A percentile compares a stretch with the other conserved stretches of the same genome.
Evolutionary conservation across 1,140 invertebrate species (phyloP).

Genomic region (Luehdorfia chinensis): DNA sequence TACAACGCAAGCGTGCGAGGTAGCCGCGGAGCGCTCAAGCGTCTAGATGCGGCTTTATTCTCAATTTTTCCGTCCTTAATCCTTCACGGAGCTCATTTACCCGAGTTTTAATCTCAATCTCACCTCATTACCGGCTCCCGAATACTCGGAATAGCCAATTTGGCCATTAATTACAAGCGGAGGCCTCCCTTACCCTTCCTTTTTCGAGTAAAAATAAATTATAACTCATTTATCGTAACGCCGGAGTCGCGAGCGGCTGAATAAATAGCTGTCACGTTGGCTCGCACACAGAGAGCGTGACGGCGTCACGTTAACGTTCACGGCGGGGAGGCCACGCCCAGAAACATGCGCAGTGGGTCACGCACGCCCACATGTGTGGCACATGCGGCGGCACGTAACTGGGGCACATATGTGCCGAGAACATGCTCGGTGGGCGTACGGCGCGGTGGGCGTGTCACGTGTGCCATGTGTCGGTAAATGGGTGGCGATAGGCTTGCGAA

Average conservation of each 20-base stretch:
- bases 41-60: slow-evolving; percentile 24
- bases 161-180: slow-evolving; percentile 68
- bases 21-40: slow-evolving; percentile 16
- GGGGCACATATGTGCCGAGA: slow-evolving; percentile 40
- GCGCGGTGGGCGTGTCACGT: slow-evolving; percentile 46
- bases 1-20: slow-evolving; percentile 17
- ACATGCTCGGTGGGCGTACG: slow-evolving; percentile 44
- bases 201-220: slow-evolving; percentile 75
- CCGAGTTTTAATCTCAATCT: slow-evolving; percentile 73
- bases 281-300: slow-evolving; percentile 42
- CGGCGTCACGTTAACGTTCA: slow-evolving; percentile 51
- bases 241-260: slow-evolving; percentile 34
- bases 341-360: slow-evolving; percentile 51
- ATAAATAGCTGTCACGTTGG: slow-evolving; percentile 71
- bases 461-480: slow-evolving; percentile 35
- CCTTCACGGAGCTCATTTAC: slow-evolving; percentile 62
- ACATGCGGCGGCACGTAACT: slow-evolving; percentile 38
- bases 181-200: slow-evolving; percentile 57
- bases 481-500: slow-evolving; percentile 29
- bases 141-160: slow-evolving; percentile 74
- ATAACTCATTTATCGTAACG: slow-evolving; percentile 72
- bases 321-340: slow-evolving; percentile 53
- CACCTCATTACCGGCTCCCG: slow-evolving; percentile 70
- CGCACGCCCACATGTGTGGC: slow-evolving; percentile 43
- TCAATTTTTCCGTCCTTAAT: slow-evolving; percentile 64